These are phyloP conservation scores for Spea bombifrons DNA, from an alignment of 2,113 vertebrate species.

Conservation along the genomic window DNA sequence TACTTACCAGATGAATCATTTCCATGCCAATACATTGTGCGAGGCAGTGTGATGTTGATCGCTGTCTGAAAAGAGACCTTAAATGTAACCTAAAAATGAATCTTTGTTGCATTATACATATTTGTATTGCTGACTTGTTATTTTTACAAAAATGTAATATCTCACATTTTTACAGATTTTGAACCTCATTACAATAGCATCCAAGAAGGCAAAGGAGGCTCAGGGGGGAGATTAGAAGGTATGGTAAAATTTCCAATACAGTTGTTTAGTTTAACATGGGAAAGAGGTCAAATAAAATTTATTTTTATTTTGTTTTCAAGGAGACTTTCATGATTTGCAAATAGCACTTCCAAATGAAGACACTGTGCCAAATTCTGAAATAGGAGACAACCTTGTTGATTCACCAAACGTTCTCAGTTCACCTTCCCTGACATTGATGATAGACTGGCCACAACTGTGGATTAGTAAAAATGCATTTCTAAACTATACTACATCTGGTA, in stretches of 20 bases:
- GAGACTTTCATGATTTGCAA: not conserved
- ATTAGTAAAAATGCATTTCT: slow-evolving; percentile 52
- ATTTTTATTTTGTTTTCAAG: slow-evolving; percentile 27
- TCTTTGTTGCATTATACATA: no score
- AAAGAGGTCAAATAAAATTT: not conserved
- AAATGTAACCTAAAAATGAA: no score
- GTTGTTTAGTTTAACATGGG: not conserved
- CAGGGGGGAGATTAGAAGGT: slow-evolving; percentile 48
- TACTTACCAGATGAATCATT: no score
- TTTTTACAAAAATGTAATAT: not conserved
- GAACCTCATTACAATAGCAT: slow-evolving; percentile 56
- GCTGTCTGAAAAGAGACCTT: no score
- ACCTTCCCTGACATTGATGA: slow-evolving; percentile 50
- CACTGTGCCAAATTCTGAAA: not conserved
- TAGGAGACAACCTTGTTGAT: slow-evolving; percentile 63
- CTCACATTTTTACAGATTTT: slow-evolving; percentile 53
- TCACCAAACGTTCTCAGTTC: slow-evolving; percentile 16
- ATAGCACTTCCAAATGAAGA: slow-evolving; percentile 14
- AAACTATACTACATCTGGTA: slow-evolving; percentile 50
- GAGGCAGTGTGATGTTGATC: no score
- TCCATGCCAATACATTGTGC: no score
- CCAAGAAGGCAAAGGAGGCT: slow-evolving; percentile 61
- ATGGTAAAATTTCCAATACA: not conserved
- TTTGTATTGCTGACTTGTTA: no score
- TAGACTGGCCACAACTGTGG: slow-evolving; percentile 65